Base-by-base conservation (phyloP, 2,797 vertebrate genomes). In the Anguilla marmorata region DNA sequence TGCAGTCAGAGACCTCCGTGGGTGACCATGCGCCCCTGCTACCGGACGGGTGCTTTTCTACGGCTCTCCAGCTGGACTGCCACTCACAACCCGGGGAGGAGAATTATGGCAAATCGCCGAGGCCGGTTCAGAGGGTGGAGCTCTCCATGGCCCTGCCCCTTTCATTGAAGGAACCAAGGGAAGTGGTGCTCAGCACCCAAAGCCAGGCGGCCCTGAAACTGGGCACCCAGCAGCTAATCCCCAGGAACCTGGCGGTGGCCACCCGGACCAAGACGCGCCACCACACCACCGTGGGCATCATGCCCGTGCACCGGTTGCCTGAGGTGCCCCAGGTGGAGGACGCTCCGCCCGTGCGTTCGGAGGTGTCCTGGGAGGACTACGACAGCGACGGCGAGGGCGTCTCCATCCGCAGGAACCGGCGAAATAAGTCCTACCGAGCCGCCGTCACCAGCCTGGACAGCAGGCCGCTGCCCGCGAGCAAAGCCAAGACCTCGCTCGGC, bases 151-250 rank as follows among this genome's bases (percentile, higher is more conserved):
- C 87, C 0, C 63, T 88, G 9, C 58, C 88, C 0, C 91, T 90
- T 12, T 56, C 3, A 5, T 76, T 30, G 0, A 66, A 92, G 0
- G 92, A 89, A n/a, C 74, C 90, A 0, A 88, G 1, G 0, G 90
- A 91, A 50, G 88, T 97, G n/a, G 0, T 98, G 76, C 94, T 99
- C 84, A 99, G 98, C 96, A 99, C 98, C 0, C 91, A 96, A 19
- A 98, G 98, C 87, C 92, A 95, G 0, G 97, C 91, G 0, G 96
- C 97, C 0, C 94, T 92, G 19, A 98, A 97, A 90, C 86, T 95
- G 72, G 97, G 98, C 16, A 97, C 94, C 0, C 94, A 96, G 33
- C 98, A 99, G 95, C 93, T 99, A 82, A 99, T 99, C 87, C 98
- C 98, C 48, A 97, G 93, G 84, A 95, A 91, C 91, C 85, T 99